Conservation (phyloP, 2,113 vertebrate species). For the Nibea coibor region DNA sequence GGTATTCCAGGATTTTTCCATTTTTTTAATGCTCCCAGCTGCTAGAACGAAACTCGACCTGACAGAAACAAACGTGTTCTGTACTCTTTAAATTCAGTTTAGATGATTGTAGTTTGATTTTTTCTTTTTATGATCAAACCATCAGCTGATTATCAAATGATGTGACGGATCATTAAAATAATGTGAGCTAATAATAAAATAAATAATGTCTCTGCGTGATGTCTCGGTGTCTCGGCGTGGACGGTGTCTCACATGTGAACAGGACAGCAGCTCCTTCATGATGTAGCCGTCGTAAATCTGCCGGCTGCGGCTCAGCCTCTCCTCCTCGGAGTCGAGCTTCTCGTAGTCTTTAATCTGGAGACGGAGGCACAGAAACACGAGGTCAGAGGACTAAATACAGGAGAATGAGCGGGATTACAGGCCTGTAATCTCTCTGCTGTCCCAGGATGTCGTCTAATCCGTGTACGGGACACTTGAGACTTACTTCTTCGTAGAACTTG, state of each 20-base stretch:
- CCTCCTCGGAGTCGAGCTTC: slow-evolving; percentile 95
- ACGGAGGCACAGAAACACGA: background rate
- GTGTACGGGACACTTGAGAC: slow-evolving; percentile 21
- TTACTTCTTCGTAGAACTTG: slow-evolving; percentile 98
- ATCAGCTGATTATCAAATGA: too few relatives aligned
- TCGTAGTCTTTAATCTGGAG: slow-evolving; percentile 89
- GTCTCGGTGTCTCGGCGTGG: background rate
- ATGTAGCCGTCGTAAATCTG: slow-evolving; percentile 96
- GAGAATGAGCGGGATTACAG: slow-evolving; percentile 61
- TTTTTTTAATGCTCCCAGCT: too few relatives aligned
- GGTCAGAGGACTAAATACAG: slow-evolving; percentile 29
- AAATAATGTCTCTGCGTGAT: background rate
- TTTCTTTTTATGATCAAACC: too few relatives aligned
- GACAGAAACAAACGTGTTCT: too few relatives aligned
- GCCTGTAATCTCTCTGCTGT: slow-evolving; percentile 35
- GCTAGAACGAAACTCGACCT: too few relatives aligned
- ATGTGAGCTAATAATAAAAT: too few relatives aligned
- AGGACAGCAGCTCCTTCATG: slow-evolving; percentile 98
- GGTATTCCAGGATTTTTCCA: too few relatives aligned
- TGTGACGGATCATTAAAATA: too few relatives aligned
- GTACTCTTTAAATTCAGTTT: too few relatives aligned
- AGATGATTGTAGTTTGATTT: too few relatives aligned
- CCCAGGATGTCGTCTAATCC: slow-evolving; percentile 48
- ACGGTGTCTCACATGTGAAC: slow-evolving; percentile 89
- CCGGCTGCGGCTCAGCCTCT: slow-evolving; percentile 89